Conservation (phyloP, 2,888 invertebrate genomes). For the Dynastes grantii region DNA sequence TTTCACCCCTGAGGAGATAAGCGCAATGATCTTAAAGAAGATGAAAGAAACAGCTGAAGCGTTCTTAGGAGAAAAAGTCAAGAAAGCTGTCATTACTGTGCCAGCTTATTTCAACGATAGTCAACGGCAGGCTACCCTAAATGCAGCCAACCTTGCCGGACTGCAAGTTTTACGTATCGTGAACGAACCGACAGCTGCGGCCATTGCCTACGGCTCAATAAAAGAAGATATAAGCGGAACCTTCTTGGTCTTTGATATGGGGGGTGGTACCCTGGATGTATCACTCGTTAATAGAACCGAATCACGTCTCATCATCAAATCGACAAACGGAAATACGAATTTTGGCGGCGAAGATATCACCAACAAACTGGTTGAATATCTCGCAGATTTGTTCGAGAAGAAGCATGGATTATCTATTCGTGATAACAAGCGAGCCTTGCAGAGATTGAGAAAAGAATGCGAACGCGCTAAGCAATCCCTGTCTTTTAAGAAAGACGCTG, state of each 20-base stretch:
- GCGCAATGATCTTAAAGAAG: conserved; percentile 55
- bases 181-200: conserved; percentile 61
- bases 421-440: conserved; percentile 43
- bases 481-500: conserved; percentile 27
- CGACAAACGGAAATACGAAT: conserved; percentile 57
- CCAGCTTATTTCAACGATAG: conserved; percentile 60
- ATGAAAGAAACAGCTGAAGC: conserved; percentile 54
- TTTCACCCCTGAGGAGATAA: conserved; percentile 57
- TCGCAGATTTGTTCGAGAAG: conserved; percentile 49
- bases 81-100: conserved; percentile 60
- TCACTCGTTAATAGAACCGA: conserved; percentile 55
- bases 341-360: conserved; percentile 57
- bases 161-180: conserved; percentile 56
- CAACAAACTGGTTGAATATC: conserved; percentile 54
- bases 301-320: conserved; percentile 55
- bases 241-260: conserved; percentile 60
- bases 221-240: conserved; percentile 50
- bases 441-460: conserved; percentile 56
- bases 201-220: conserved; percentile 56
- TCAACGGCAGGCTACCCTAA: conserved; percentile 59
- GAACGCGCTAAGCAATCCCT: conserved; percentile 55
- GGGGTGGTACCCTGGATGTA: conserved; percentile 61
- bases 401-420: conserved; percentile 49
- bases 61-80: conserved; percentile 52
- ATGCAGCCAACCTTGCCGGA: conserved; percentile 59